Percentiles rank a stretch among this genome's conserved stretches.
Conservation (phyloP, 2,113 vertebrate genomes). For the Atractosteus spatula region DNA sequence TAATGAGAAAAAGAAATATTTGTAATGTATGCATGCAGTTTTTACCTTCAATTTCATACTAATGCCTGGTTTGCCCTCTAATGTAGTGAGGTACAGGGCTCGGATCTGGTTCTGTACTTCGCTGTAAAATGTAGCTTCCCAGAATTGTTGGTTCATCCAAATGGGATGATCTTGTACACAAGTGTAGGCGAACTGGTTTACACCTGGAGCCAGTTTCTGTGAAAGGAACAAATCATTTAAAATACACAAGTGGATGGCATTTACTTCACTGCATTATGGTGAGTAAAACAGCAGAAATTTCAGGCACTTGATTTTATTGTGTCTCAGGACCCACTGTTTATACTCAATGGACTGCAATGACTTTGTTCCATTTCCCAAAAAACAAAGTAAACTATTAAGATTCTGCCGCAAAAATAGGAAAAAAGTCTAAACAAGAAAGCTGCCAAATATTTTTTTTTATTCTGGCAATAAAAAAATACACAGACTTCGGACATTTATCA, state of each 20-base stretch:
- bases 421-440: slow-evolving; percentile 1
- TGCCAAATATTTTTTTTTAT: slow-evolving; percentile 4
- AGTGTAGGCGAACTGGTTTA: slow-evolving; percentile 95
- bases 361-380: too few species aligned
- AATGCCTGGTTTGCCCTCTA: slow-evolving; percentile 65
- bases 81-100: slow-evolving; percentile 81
- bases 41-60: slow-evolving; percentile 74
- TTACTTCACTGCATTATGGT: background rate
- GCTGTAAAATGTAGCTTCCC: slow-evolving; percentile 96
- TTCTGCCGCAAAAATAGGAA: background rate
- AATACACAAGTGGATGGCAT: background rate
- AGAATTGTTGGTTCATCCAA: slow-evolving; percentile 96
- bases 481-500: background rate
- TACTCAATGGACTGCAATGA: too few species aligned
- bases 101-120: slow-evolving; percentile 93
- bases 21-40: too few species aligned
- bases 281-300: background rate
- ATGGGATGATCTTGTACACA: slow-evolving; percentile 96
- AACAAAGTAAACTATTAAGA: slow-evolving; percentile 27
- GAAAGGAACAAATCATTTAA: slow-evolving; percentile 23
- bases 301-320: too few species aligned
- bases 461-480: background rate
- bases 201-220: slow-evolving; percentile 88
- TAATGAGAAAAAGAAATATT: too few species aligned
- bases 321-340: too few species aligned